Evolutionary conservation across 2,113 vertebrate species (phyloP).

Genomic region (Tetrao urogallus): DNA sequence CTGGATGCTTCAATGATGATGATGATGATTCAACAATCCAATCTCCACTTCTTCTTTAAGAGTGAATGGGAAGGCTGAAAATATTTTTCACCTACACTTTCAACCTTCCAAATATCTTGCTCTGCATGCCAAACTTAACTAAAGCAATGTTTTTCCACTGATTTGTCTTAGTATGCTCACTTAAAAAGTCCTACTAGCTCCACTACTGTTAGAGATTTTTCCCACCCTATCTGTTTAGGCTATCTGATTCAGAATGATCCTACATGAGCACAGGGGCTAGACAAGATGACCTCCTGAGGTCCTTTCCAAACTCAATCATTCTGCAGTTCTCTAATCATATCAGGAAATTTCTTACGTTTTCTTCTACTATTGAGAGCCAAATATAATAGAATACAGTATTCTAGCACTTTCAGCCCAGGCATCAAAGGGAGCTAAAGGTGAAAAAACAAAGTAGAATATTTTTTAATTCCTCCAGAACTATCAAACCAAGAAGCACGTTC

Average conservation of each 20-base stretch:
- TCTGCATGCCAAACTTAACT: background rate
- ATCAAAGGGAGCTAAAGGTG: background rate
- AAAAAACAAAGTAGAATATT: background rate
- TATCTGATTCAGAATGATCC: background rate
- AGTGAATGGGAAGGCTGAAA: background rate
- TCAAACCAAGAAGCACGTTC: background rate
- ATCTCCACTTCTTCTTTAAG: background rate
- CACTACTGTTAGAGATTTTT: background rate
- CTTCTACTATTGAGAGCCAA: background rate
- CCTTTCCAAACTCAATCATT: background rate
- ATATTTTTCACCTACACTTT: background rate
- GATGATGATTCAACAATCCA: background rate
- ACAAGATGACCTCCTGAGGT: background rate
- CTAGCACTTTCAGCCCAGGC: background rate
- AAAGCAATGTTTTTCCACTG: background rate
- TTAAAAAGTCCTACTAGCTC: background rate
- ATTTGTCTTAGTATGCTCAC: background rate
- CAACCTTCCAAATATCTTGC: background rate
- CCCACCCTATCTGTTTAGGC: background rate
- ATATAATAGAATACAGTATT: background rate
- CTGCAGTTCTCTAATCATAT: background rate
- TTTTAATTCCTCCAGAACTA: background rate
- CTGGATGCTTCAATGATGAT: background rate
- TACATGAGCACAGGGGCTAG: background rate
- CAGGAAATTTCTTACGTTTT: background rate